Conservation (phyloP, 2,888 invertebrate species). For the Erebia ligea region DNA sequence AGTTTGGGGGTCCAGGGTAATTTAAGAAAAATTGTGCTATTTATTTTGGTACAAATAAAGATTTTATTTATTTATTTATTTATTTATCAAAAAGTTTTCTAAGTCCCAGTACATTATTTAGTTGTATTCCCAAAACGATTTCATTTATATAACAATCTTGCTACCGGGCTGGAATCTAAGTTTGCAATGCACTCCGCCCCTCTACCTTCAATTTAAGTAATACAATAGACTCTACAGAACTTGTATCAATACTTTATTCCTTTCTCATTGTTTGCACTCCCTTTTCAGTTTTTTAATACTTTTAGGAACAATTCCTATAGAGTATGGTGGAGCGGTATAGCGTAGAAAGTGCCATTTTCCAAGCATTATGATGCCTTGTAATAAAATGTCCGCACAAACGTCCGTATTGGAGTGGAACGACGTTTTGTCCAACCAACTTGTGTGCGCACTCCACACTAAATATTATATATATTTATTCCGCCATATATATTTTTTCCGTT, state of each 20-base stretch:
- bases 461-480: too few relatives aligned
- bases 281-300: conserved; percentile 27
- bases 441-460: too few relatives aligned
- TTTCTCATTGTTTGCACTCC: conserved; percentile 28
- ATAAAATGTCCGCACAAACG: too few relatives aligned
- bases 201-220: conserved; percentile 55
- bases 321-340: not conserved
- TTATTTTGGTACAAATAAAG: too few relatives aligned
- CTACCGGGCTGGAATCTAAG: conserved; percentile 53
- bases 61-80: too few relatives aligned
- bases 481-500: too few relatives aligned
- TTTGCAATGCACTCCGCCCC: conserved; percentile 55
- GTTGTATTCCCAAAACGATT: conserved; percentile 42
- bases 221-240: conserved; percentile 43
- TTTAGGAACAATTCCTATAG: conserved; percentile 7
- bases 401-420: too few relatives aligned
- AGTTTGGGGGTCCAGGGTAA: too few relatives aligned
- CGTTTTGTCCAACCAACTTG: too few relatives aligned
- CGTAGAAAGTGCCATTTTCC: not conserved
- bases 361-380: not conserved
- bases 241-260: conserved; percentile 46
- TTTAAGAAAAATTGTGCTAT: too few relatives aligned
- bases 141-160: conserved; percentile 56
- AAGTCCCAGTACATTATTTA: conserved; percentile 13
- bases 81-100: not conserved